Conservation (phyloP, 2,113 vertebrate genomes). For the Serinus canaria region DNA sequence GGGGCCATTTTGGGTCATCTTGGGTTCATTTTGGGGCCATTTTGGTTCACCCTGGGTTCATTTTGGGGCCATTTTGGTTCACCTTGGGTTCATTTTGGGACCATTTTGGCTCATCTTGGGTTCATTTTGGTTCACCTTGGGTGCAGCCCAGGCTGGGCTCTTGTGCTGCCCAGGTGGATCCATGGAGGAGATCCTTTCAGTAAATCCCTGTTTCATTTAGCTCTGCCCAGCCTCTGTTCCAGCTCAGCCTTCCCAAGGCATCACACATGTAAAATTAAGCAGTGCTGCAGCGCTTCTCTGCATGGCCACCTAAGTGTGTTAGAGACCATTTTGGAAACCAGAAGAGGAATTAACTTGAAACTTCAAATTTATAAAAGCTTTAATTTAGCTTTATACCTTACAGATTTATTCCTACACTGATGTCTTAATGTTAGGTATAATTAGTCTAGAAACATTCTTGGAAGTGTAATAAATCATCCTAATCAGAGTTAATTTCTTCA, state of each 20-base stretch:
- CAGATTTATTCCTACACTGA: background rate
- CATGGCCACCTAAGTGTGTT: background rate
- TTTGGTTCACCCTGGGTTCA: too few species aligned
- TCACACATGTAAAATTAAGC: fast-evolving
- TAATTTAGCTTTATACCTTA: background rate
- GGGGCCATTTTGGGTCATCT: too few species aligned
- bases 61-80: too few species aligned
- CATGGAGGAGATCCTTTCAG: background rate
- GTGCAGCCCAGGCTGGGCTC: too few species aligned
- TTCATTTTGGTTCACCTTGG: too few species aligned
- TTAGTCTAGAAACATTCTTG: background rate
- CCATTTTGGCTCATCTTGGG: too few species aligned
- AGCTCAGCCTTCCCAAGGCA: background rate
- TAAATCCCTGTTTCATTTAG: background rate
- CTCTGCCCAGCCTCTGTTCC: background rate
- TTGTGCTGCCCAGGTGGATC: too few species aligned
- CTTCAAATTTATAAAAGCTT: background rate
- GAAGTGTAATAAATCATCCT: conserved; percentile 6
- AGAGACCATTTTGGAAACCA: background rate
- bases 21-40: too few species aligned
- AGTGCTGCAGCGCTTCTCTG: background rate
- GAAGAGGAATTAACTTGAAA: background rate
- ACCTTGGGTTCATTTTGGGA: too few species aligned
- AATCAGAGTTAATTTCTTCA: conserved; percentile 34
- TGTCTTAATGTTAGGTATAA: background rate